Base-by-base conservation (phyloP, 2,113 vertebrate species). In the Psilopogon haemacephalus region DNA sequence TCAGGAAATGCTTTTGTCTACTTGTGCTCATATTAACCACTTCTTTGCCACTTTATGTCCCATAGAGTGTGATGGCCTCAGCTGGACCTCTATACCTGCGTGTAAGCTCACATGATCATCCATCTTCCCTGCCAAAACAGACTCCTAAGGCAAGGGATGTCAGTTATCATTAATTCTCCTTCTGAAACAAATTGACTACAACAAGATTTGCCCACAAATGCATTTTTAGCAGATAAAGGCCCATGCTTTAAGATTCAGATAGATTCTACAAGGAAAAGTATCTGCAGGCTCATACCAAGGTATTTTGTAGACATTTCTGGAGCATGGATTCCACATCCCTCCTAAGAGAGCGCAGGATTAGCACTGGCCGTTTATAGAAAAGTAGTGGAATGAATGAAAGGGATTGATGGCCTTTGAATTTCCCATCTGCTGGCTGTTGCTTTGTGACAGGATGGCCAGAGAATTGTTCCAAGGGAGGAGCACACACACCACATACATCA, bases 401-500 rank as follows among this genome's bases (percentile, higher is more conserved):
- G 33, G 67, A 59, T 28, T 76, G n/a, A 64, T 67, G 65, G 63
- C 40, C 32, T 93, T 72, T 85, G 69, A 80, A 74, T 87, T 87
- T 55, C 69, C 60, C 69, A 77, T 89, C 81, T 71, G 84, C 56
- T 93, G 93, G 55, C 54, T 79, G 52, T 65, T 81, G 56, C 28
- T 6, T 76, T 90, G 37, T 46, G 38, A 87, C 85, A 89, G 63
- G 46, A 94, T 48, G 35, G 18, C 38, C 81, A 91, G 83, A 89
- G 83, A 89, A 50, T 42, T 23, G 9, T 92, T 95, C 81, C 77
- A 93, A 82, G 82, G 75, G 55, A 88, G 74, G 56, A 92, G 42
- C 20, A 32, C 38, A 35, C 26, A 50, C 21, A 92, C n/a, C n/a
- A n/a, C n/a, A n/a, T n/a, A n/a, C n/a, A n/a, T n/a, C n/a, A n/a